Evolutionary conservation across 2,797 vertebrate species (phyloP), one percentile per base, ranked within the genome.

Genomic region (Pangasius krempfi): DNA sequence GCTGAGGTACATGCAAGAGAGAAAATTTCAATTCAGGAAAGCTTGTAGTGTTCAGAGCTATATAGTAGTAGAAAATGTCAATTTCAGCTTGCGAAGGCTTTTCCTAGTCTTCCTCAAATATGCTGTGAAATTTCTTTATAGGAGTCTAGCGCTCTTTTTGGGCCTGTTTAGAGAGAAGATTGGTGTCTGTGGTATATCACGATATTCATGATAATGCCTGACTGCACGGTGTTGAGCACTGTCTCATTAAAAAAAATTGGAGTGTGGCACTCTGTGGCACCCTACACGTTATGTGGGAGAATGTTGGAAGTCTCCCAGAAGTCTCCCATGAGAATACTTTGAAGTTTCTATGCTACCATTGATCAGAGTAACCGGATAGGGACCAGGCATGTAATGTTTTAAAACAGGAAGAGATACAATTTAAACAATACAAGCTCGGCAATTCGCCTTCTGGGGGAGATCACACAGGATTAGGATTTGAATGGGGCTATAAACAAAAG

Each of bases 381-480:
- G n/a, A 50, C 60, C 14, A 6, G 44, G 27, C 82, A 66, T 47
- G 25, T 62, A 44, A 62, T 44, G 10, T 40, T 82, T 60, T 62
- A 60, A 5, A 62, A 25, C 58, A 47, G 56, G 37, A 83, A 64
- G 37, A 16, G 37, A 82, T 60, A 40, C 22, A 81, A 40, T 60
- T 20, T 14, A 81, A 58, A 60, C 22, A 62, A 64, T 64, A 10
- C 58, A 62, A 60, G 37, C 25, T 44, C 8, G 25, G 37, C 25
- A 82, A n/a, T 62, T 62, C 16, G 3, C 13, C 80, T 62, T 62
- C 33, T 44, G 58, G 25, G 37, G 6, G 37, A 27, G 37, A 62
- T 62, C 33, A 82, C 80, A 13, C 80, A 82, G 37, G 80, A 22
- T 82, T 64, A 14, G 16, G 47, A 82, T 64, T n/a, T 44, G 37